Conservation (phyloP, 1,140 invertebrate genomes). For the Propsilocerus akamusi region DNA sequence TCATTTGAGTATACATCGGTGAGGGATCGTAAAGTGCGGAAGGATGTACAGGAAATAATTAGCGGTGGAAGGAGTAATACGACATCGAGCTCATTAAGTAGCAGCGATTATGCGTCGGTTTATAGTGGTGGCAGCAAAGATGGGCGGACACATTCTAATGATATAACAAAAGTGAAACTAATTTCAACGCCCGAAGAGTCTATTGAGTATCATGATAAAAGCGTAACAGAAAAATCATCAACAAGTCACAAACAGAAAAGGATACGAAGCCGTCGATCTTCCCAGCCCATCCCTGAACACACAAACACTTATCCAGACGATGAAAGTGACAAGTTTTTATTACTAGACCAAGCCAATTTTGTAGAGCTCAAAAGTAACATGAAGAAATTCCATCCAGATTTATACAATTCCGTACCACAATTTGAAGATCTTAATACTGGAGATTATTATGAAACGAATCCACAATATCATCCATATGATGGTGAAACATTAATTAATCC, state of each 20-base stretch:
- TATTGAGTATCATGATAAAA: neutral
- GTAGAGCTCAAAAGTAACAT: neutral
- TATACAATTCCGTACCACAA: conserved; percentile 1
- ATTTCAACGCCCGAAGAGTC: neutral
- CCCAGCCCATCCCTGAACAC: neutral
- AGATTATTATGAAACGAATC: neutral
- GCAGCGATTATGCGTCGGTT: conserved; percentile 23
- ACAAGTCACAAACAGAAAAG: neutral
- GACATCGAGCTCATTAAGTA: conserved; percentile 6
- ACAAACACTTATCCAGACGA: neutral
- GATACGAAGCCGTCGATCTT: neutral
- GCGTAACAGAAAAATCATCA: neutral
- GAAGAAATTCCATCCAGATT: conserved; percentile 1
- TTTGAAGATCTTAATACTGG: neutral
- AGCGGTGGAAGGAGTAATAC: conserved; percentile 7
- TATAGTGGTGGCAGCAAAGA: conserved; percentile 14
- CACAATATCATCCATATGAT: neutral
- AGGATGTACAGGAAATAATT: neutral
- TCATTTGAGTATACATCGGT: conserved; percentile 1
- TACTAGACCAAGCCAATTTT: neutral
- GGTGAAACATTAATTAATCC: neutral
- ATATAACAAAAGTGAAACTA: neutral
- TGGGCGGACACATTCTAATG: neutral
- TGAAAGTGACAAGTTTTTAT: neutral
- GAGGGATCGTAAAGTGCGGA: neutral